Evolutionary conservation across 1,140 invertebrate species (phyloP), one percentile per base, ranked within the genome.

Genomic region (Tenebrio molitor): DNA sequence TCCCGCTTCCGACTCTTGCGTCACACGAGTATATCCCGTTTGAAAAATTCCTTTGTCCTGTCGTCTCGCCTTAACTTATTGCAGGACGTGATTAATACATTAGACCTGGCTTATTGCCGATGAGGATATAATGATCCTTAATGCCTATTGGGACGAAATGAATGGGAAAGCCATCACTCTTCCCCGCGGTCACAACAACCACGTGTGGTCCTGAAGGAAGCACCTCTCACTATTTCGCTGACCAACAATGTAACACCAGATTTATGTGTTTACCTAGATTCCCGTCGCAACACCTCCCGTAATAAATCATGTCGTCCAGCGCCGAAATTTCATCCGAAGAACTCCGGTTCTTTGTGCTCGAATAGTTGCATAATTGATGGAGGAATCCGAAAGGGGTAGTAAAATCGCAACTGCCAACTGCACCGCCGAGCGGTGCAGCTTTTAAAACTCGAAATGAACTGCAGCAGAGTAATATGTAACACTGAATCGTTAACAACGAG

Each of bases 401-500:
- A 50, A 50, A 50, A 50, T 50, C 44, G 44, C 5, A 46, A 46
- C 42, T 46, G 42, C 42, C 42, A 46, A 46, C 42, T 46, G 42
- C 42, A 46, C 19, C 25, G 7, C 8, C 42, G 8, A 2, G 16
- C 36, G 36, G 2, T 41, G 36, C 36, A 41, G 36, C 44, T 21
- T 50, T 50, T 50, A 50, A 50, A 63, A 29, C 14, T 63, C 58
- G 53, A 29, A 62, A 33, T 62, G 15, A 64, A 36, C 36, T 36
- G 62, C 36, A 64, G 53, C 69, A 23, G 64, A 70, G 76, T 77
- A 76, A 77, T 77, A 71, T 72, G 76, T 72, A 77, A 77, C 76
- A 69, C 46, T 72, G 76, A 72, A 67, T 77, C 76, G 71, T 72
- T 73, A 75, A 73, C 66, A 70, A 77, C 67, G 73, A 77, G 66